Conservation (phyloP, 2,888 invertebrate species). For the Amblyjoppa proteus region DNA sequence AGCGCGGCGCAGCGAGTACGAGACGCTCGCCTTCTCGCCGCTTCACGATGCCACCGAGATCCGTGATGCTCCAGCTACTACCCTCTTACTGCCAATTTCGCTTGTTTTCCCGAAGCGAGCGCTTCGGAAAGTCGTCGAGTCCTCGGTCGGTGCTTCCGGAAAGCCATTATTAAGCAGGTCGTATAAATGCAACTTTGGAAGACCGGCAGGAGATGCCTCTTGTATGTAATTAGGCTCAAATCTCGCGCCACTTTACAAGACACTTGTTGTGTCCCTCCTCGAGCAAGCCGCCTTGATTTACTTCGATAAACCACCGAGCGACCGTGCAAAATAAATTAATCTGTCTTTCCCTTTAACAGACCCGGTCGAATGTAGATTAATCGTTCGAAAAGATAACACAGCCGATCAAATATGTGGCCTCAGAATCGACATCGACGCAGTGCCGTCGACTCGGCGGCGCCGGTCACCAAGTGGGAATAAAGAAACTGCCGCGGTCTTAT, state of each 20-base stretch:
- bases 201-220: background rate
- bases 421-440: conserved; percentile 28
- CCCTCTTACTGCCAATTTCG: conserved; percentile 56
- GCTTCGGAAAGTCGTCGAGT: conserved; percentile 33
- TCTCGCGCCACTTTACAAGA: conserved; percentile 30
- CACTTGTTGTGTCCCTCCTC: conserved; percentile 18
- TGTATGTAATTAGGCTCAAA: conserved; percentile 29
- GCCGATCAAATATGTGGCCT: conserved; percentile 1
- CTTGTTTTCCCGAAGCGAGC: conserved; percentile 50
- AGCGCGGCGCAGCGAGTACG: conserved; percentile 29
- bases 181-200: conserved; percentile 45
- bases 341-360: conserved; percentile 20
- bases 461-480: conserved; percentile 55
- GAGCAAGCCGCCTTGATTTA: conserved; percentile 20
- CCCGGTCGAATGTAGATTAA: conserved; percentile 17
- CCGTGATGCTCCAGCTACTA: conserved; percentile 38
- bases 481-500: conserved; percentile 63
- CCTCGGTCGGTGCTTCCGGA: conserved; percentile 8
- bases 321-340: conserved; percentile 44
- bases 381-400: conserved; percentile 11
- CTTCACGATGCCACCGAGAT: conserved; percentile 61
- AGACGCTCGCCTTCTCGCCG: conserved; percentile 45
- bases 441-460: conserved; percentile 61
- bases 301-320: conserved; percentile 13
- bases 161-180: conserved; percentile 62